Evolutionary conservation across 2,797 vertebrate genomes (phyloP).

Genomic region (Salmo trutta): DNA sequence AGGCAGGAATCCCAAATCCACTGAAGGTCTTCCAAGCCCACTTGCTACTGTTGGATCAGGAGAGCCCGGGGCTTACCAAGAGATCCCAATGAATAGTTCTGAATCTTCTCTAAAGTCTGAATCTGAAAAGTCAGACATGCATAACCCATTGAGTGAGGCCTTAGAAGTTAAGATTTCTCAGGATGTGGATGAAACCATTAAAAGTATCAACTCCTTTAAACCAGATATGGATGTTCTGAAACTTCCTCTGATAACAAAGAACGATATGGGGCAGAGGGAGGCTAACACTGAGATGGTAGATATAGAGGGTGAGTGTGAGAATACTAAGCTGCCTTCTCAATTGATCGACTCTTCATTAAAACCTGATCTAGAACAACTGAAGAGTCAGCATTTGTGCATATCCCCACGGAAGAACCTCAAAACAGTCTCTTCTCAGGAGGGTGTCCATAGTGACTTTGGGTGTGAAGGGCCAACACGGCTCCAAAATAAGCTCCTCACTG

Average conservation of each 20-base stretch:
- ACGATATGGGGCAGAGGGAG: not conserved
- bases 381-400: constrained; percentile 7
- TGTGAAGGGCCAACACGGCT: constrained; percentile 26
- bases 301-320: constrained; percentile 19
- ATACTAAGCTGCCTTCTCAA: not conserved
- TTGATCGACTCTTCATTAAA: constrained; percentile 10
- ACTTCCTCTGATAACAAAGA: not conserved
- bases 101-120: constrained; percentile 23
- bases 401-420: constrained; percentile 57
- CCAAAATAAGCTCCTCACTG: not conserved
- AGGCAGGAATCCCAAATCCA: constrained; percentile 51
- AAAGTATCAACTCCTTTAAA: too few species aligned
- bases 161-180: constrained; percentile 16
- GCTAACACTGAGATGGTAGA: constrained; percentile 15
- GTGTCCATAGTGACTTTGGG: not conserved
- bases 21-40: constrained; percentile 48
- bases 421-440: constrained; percentile 43
- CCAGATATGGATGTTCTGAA: not conserved
- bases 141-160: constrained; percentile 13
- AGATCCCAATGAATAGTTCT: not conserved
- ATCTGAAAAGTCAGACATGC: not conserved
- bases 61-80: not conserved
- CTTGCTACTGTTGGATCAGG: not conserved
- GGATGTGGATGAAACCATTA: constrained; percentile 4
- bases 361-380: constrained; percentile 15